phyloP scores from a whole-genome alignment of 2,888 invertebrate species.

The Drosophila niveifrons region DNA sequence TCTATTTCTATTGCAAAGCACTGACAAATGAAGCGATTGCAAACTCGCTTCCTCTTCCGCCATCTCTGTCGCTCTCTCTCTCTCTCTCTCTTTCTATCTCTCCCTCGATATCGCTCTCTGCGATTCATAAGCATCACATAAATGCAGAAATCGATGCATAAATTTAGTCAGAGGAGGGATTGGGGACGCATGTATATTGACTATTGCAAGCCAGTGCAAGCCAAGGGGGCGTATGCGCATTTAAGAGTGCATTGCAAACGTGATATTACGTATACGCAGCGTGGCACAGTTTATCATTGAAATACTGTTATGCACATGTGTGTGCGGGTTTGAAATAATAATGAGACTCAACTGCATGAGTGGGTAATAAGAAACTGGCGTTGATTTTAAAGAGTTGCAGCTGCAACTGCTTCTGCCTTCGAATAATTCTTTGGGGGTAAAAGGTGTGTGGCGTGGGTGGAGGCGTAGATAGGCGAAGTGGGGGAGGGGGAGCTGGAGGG shows the following conservation, averaged over 20 bases:
- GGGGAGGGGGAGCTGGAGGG: neutral
- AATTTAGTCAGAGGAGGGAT: constrained; percentile 45
- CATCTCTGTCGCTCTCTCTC: neutral
- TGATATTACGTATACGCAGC: constrained; percentile 75
- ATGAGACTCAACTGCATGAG: constrained; percentile 63
- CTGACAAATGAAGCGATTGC: constrained; percentile 25
- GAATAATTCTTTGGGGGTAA: constrained; percentile 28
- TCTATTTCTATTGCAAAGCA: constrained; percentile 14
- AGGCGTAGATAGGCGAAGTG: too few species aligned
- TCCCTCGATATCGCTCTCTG: too few species aligned
- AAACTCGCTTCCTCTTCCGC: neutral
- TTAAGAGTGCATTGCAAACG: constrained; percentile 61
- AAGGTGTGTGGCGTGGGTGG: neutral
- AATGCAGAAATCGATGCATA: constrained; percentile 73
- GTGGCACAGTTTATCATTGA: constrained; percentile 62
- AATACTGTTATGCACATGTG: constrained; percentile 29
- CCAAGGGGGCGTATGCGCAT: constrained; percentile 37
- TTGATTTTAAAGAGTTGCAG: constrained; percentile 56
- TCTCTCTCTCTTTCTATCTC: neutral
- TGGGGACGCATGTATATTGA: constrained; percentile 1
- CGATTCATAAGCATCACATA: constrained; percentile 45
- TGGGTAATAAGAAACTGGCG: constrained; percentile 59
- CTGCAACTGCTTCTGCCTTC: constrained; percentile 53
- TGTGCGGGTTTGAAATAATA: constrained; percentile 56
- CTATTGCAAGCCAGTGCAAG: constrained; percentile 9